Percentiles rank a stretch among this genome's conserved stretches.
Evolutionary conservation across 2,113 vertebrate species (phyloP).

Genomic region (Oreochromis tanganicae): DNA sequence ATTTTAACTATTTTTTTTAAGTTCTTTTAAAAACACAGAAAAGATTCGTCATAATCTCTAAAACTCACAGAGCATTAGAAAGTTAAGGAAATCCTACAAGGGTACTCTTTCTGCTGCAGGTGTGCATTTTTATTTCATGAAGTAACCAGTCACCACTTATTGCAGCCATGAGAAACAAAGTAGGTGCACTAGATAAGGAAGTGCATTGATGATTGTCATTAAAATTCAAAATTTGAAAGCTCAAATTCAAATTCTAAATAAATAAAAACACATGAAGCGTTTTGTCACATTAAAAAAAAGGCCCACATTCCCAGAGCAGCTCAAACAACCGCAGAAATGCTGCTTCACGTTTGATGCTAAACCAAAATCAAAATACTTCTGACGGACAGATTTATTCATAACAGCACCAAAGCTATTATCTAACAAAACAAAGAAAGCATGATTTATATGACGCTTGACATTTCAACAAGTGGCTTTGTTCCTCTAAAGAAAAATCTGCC

Average conservation of each 20-base stretch:
- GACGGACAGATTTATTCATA: neutral
- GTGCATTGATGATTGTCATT: neutral
- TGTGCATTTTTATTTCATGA: neutral
- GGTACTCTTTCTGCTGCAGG: neutral
- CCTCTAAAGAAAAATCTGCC: neutral
- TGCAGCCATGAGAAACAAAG: neutral
- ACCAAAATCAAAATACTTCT: neutral
- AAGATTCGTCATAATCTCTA: neutral
- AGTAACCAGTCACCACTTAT: neutral
- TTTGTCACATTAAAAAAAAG: neutral
- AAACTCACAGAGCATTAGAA: neutral
- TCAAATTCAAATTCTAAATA: neutral
- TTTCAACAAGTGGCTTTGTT: neutral
- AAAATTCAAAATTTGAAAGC: neutral
- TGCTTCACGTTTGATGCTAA: neutral
- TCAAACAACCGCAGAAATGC: neutral
- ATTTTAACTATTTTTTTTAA: neutral
- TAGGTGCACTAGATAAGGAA: neutral
- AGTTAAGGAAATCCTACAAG: neutral
- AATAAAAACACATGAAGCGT: neutral
- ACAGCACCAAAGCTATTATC: neutral
- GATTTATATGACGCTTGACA: neutral
- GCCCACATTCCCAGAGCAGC: neutral
- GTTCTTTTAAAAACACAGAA: neutral
- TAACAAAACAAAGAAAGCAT: neutral